phyloP scores from a whole-genome alignment of 2,113 vertebrate species.

The Petromus typicus region DNA sequence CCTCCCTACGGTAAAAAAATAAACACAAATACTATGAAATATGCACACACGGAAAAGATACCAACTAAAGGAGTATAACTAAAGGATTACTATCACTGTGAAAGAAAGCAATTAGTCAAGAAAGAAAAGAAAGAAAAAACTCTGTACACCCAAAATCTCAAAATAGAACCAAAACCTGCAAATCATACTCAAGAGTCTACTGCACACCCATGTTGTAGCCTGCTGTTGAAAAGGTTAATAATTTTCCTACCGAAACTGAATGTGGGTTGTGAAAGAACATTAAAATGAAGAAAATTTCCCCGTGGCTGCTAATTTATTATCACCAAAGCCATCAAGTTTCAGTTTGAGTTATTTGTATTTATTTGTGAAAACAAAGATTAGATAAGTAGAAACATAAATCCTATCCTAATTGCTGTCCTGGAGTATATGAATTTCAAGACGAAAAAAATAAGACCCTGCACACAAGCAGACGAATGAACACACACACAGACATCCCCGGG shows the following conservation, averaged over 20 bases:
- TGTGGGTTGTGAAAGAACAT: slow-evolving; percentile 98
- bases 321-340: slow-evolving; percentile 99
- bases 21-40: background rate
- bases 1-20: background rate
- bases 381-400: slow-evolving; percentile 90
- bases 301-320: slow-evolving; percentile 96
- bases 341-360: slow-evolving; percentile 98
- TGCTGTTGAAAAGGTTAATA: slow-evolving; percentile 96
- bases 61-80: background rate
- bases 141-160: background rate
- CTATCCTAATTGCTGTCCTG: slow-evolving; percentile 86
- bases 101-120: slow-evolving; percentile 58
- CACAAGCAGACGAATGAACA: background rate
- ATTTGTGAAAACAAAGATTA: slow-evolving; percentile 99
- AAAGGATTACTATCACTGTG: background rate
- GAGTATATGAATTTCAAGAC: slow-evolving; percentile 77
- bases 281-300: slow-evolving; percentile 98
- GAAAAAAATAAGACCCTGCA: slow-evolving; percentile 45
- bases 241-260: slow-evolving; percentile 97
- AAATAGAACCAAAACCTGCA: slow-evolving; percentile 79
- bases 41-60: background rate
- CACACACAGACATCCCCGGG: background rate
- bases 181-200: slow-evolving; percentile 70
- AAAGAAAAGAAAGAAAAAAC: slow-evolving; percentile 18
- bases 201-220: slow-evolving; percentile 71